A percentile compares a stretch with the other conserved stretches of the same genome.
Conservation (phyloP, 1,140 invertebrate species). For the Whitmania pigra region DNA sequence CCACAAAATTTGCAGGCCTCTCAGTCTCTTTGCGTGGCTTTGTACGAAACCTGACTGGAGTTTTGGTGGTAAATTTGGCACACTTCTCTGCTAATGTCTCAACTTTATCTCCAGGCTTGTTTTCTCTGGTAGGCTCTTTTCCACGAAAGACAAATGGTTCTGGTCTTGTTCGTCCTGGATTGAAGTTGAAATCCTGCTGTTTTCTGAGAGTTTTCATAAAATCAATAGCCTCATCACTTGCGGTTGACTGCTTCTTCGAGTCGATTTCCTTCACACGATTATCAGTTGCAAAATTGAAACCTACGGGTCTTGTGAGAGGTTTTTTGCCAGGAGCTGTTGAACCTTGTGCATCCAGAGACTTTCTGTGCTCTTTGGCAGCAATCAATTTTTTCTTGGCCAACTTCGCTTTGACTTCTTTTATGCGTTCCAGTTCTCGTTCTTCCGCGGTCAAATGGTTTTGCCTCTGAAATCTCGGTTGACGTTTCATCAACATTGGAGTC, state of each 20-base stretch:
- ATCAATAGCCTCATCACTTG: not conserved
- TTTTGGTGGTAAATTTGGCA: conserved; percentile 32
- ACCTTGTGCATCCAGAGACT: not conserved
- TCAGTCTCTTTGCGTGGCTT: not conserved
- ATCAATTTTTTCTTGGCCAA: too few species aligned
- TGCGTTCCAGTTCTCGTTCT: too few species aligned
- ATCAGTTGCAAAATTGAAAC: conserved; percentile 36
- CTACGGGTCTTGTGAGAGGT: conserved; percentile 30
- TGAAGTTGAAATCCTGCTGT: not conserved
- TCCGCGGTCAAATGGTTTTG: too few species aligned
- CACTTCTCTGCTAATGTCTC: conserved; percentile 28
- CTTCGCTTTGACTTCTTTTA: too few species aligned
- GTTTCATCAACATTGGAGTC: too few species aligned
- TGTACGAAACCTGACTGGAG: conserved; percentile 36
- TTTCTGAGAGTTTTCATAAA: not conserved
- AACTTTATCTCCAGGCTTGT: conserved; percentile 9
- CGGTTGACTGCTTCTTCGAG: not conserved
- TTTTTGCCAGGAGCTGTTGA: conserved; percentile 20
- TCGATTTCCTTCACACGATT: conserved; percentile 28
- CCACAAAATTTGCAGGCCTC: conserved; percentile 27
- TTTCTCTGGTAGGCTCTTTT: not conserved
- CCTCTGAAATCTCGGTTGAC: too few species aligned
- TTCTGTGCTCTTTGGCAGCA: too few species aligned
- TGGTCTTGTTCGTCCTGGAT: not conserved
- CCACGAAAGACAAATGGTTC: conserved; percentile 9